phyloP scores from a whole-genome alignment of 2,888 invertebrate genomes.

The Sialis fuliginosa region DNA sequence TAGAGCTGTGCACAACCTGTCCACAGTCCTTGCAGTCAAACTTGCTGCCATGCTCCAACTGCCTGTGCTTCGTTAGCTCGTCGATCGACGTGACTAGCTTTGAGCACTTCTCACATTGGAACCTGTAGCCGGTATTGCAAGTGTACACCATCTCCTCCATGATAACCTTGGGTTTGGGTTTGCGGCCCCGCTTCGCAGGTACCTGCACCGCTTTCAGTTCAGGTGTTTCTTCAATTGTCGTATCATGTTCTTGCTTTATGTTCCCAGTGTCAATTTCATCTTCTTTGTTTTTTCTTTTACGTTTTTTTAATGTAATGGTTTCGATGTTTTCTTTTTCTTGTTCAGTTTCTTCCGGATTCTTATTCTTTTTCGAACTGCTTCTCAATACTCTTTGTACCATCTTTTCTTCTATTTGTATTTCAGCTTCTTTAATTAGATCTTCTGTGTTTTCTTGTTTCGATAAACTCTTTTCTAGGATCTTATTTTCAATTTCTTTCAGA shows the following conservation, averaged over 20 bases:
- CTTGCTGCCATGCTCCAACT: slow-evolving; percentile 23
- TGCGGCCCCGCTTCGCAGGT: slow-evolving; percentile 19
- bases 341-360: not conserved
- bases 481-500: slow-evolving; percentile 5
- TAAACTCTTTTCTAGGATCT: not conserved
- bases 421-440: not conserved
- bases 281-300: not conserved
- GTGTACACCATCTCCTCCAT: slow-evolving; percentile 5
- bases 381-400: not conserved
- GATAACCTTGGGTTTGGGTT: slow-evolving; percentile 15
- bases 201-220: not conserved
- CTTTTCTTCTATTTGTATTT: not conserved
- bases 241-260: not conserved
- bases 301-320: not conserved
- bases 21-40: slow-evolving; percentile 26
- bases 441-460: not conserved
- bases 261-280: not conserved
- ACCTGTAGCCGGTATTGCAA: slow-evolving; percentile 18
- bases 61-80: slow-evolving; percentile 21
- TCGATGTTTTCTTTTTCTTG: not conserved
- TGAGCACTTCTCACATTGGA: slow-evolving; percentile 25
- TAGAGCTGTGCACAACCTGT: slow-evolving; percentile 23
- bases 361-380: not conserved
- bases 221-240: not conserved
- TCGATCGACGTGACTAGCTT: slow-evolving; percentile 19